Evolutionary conservation across 2,113 vertebrate species (phyloP).

Genomic region (Grus americana): DNA sequence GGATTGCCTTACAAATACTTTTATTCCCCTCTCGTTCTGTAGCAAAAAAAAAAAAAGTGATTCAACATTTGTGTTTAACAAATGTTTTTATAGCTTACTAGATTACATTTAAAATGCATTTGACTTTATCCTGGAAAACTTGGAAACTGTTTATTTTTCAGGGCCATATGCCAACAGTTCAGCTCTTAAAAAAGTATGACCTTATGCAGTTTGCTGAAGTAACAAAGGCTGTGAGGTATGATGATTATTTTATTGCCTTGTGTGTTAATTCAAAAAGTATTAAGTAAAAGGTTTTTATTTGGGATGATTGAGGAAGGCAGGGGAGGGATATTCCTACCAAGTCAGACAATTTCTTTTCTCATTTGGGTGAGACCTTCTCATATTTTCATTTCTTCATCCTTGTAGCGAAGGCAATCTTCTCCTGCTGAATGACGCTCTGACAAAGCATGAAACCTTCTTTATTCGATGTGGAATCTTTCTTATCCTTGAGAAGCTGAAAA

Average conservation of each 20-base stretch:
- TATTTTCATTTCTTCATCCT: background rate
- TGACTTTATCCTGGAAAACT: background rate
- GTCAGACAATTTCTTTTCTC: background rate
- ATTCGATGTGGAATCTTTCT: slow-evolving; percentile 98
- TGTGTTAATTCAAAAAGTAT: background rate
- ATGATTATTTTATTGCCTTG: background rate
- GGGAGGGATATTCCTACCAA: background rate
- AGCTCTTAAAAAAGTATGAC: slow-evolving; percentile 93
- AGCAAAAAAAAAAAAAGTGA: background rate
- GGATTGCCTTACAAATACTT: background rate
- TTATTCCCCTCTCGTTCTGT: background rate
- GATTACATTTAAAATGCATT: background rate
- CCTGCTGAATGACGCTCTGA: slow-evolving; percentile 88
- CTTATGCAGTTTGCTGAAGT: slow-evolving; percentile 96
- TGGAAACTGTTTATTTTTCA: slow-evolving; percentile 60
- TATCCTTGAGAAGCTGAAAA: slow-evolving; percentile 97
- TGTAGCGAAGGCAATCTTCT: slow-evolving; percentile 93
- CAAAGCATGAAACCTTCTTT: slow-evolving; percentile 95
- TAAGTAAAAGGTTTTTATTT: background rate
- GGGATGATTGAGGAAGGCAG: background rate
- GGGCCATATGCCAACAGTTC: slow-evolving; percentile 95
- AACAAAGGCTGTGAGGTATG: slow-evolving; percentile 91
- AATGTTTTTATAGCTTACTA: background rate
- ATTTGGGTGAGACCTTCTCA: background rate
- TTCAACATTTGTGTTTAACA: background rate